Percentiles rank a stretch among this genome's conserved stretches.
These are phyloP conservation scores for Caenorhabditis sp. DNA, from an alignment of 2,888 invertebrate species.

Conservation along the genomic window DNA sequence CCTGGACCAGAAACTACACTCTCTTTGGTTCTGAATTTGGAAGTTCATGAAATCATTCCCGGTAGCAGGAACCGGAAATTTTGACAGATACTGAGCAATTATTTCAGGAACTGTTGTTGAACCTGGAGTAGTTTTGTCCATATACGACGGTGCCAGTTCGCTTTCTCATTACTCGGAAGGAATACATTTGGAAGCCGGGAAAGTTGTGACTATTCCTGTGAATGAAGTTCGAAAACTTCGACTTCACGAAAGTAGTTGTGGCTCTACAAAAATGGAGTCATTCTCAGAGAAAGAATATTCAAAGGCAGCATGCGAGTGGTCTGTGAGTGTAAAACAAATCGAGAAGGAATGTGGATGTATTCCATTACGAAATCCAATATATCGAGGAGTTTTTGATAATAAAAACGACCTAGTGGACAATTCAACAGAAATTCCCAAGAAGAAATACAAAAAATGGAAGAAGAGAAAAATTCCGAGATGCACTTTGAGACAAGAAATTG, in stretches of 20 bases:
- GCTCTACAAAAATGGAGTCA: conserved; percentile 67
- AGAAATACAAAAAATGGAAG: conserved; percentile 55
- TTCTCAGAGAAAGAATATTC: conserved; percentile 76
- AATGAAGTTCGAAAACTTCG: conserved; percentile 77
- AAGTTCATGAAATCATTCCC: conserved; percentile 78
- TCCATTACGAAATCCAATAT: conserved; percentile 66
- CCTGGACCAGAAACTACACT: conserved; percentile 80
- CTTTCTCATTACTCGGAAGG: conserved; percentile 76
- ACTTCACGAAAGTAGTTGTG: conserved; percentile 75
- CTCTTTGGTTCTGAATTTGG: conserved; percentile 78
- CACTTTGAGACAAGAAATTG: conserved; percentile 73
- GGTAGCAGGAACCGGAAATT: conserved; percentile 34
- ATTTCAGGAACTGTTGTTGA: conserved; percentile 65
- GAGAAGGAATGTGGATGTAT: conserved; percentile 69
- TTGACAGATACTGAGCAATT: background rate
- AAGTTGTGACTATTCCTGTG: conserved; percentile 79
- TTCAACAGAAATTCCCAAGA: conserved; percentile 26
- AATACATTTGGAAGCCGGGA: conserved; percentile 79
- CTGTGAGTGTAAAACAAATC: conserved; percentile 65
- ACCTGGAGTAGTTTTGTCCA: conserved; percentile 77
- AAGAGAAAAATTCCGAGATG: conserved; percentile 70
- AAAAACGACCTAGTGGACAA: conserved; percentile 32
- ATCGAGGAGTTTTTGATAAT: conserved; percentile 48
- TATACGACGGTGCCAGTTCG: conserved; percentile 72
- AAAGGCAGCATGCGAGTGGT: conserved; percentile 78